Conservation (phyloP, 2,888 invertebrate species). For the Drosophila longiperda region DNA sequence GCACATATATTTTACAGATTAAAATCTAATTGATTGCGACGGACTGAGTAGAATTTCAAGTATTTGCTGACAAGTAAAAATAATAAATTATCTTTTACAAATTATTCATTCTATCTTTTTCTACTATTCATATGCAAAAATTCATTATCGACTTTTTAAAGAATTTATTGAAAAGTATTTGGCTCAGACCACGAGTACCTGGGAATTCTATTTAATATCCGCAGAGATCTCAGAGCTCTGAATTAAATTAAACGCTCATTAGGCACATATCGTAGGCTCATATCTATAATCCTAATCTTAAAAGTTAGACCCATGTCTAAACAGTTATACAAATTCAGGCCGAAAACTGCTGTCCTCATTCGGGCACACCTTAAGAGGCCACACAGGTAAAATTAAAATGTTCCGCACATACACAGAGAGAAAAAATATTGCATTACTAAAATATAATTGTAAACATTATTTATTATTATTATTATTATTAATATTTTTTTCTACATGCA, state of each 20-base stretch:
- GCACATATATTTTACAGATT: not conserved
- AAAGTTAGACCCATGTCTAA: not conserved
- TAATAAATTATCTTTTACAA: not conserved
- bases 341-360: constrained; percentile 20
- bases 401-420: constrained; percentile 1
- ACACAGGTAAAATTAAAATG: constrained; percentile 28
- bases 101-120: not conserved
- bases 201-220: not conserved
- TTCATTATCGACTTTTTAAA: not conserved
- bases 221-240: not conserved
- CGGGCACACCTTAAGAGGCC: constrained; percentile 13
- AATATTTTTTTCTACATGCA: not conserved
- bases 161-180: not conserved
- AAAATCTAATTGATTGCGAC: not conserved
- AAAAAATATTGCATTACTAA: not conserved
- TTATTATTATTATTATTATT: too few species aligned
- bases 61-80: not conserved
- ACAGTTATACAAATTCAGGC: constrained; percentile 3
- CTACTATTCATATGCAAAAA: not conserved
- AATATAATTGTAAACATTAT: not conserved
- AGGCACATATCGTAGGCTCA: not conserved
- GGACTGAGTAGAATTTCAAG: constrained; percentile 16
- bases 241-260: constrained; percentile 21
- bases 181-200: not conserved
- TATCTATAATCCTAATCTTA: constrained; percentile 1